These are phyloP conservation scores for Solenodon paradoxus DNA, from an alignment of 2,113 vertebrate genomes.

Conservation along the genomic window DNA sequence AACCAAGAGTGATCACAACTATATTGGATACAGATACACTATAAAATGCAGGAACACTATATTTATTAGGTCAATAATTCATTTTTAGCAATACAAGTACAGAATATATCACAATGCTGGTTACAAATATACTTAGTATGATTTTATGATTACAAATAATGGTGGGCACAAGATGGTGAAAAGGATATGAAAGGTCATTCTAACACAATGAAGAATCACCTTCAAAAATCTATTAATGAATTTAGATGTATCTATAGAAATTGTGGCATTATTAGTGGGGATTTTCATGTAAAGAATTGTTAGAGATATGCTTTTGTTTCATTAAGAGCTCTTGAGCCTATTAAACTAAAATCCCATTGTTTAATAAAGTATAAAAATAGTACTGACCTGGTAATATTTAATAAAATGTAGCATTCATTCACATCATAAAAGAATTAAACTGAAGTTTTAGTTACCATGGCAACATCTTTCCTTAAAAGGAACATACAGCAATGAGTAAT, in stretches of 20 bases:
- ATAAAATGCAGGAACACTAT: conserved; percentile 83
- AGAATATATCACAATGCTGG: conserved; percentile 90
- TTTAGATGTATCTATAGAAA: conserved; percentile 79
- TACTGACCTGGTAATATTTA: conserved; percentile 86
- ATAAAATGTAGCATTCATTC: conserved; percentile 86
- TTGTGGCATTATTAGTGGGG: conserved; percentile 83
- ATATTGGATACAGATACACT: conserved; percentile 66
- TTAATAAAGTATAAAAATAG: conserved; percentile 89
- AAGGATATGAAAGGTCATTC: conserved; percentile 71
- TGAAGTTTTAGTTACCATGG: conserved; percentile 84
- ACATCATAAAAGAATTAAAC: conserved; percentile 84
- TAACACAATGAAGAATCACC: conserved; percentile 78
- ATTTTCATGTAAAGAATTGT: conserved; percentile 66
- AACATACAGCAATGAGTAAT: conserved; percentile 77
- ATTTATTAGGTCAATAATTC: conserved; percentile 88
- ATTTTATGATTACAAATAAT: conserved; percentile 85
- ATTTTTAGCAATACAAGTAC: conserved; percentile 89
- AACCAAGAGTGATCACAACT: background rate
- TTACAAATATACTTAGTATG: conserved; percentile 90
- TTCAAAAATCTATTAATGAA: conserved; percentile 72
- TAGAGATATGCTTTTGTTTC: conserved; percentile 76
- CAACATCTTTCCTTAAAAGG: conserved; percentile 82
- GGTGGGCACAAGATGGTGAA: conserved; percentile 76
- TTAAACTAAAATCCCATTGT: conserved; percentile 85
- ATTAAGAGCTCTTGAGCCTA: conserved; percentile 79